Conservation (phyloP, 2,113 vertebrate genomes). For the Gnathonemus longibarbis region DNA sequence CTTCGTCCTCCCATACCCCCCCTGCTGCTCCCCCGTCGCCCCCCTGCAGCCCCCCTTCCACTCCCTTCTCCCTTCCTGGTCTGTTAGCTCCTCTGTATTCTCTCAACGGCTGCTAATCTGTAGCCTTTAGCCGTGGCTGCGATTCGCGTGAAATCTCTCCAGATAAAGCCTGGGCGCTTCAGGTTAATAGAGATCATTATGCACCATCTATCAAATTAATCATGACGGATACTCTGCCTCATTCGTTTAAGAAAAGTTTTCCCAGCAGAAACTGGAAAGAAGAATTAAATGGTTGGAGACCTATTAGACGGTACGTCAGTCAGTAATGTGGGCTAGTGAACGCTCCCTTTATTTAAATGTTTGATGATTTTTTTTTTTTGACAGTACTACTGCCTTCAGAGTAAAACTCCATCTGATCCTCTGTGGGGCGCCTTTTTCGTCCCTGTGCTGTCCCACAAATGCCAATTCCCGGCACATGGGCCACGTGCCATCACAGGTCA, state of each 20-base stretch:
- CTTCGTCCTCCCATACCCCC: background rate
- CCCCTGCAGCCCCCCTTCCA: background rate
- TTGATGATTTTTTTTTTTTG: background rate
- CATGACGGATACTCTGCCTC: background rate
- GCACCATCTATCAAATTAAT: conserved; percentile 8
- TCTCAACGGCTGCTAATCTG: background rate
- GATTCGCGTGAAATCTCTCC: background rate
- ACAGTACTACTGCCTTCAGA: background rate
- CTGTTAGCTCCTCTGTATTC: background rate
- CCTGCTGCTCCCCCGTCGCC: background rate
- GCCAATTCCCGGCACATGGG: background rate
- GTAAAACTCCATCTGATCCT: background rate
- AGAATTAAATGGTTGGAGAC: background rate
- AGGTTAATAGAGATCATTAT: conserved; percentile 6
- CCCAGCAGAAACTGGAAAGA: background rate
- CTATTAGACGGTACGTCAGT: background rate
- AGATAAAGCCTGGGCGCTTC: background rate
- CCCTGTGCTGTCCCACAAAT: background rate
- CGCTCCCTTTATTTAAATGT: background rate
- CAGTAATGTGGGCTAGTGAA: background rate
- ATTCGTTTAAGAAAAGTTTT: background rate
- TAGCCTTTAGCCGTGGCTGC: background rate
- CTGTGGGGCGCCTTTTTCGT: background rate
- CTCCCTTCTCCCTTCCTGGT: background rate
- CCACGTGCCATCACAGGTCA: background rate